Percentiles rank a stretch among this genome's conserved stretches.
These are phyloP conservation scores for Oryzaephilus surinamensis DNA, from an alignment of 1,140 invertebrate species.

Conservation along the genomic window DNA sequence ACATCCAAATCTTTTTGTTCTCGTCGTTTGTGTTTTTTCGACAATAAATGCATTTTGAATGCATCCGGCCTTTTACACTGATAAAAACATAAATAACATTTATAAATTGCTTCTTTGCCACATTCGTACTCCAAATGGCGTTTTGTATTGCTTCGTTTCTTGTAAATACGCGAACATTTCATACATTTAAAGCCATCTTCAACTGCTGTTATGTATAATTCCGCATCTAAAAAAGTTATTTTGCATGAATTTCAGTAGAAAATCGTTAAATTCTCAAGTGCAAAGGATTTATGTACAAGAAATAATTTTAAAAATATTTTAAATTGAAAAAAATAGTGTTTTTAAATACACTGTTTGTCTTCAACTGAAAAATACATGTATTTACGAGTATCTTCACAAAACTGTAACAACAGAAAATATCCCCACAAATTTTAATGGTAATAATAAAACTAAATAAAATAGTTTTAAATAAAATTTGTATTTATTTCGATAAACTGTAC, in stretches of 20 bases:
- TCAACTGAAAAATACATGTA: too few species aligned
- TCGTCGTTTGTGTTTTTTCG: slow-evolving; percentile 10
- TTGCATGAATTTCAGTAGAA: too few species aligned
- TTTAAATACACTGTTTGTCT: too few species aligned
- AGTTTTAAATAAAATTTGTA: neutral
- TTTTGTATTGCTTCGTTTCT: slow-evolving; percentile 38
- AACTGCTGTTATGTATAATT: too few species aligned
- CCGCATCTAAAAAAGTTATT: too few species aligned
- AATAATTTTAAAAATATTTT: too few species aligned
- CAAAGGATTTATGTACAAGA: too few species aligned
- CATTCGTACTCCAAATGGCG: slow-evolving; percentile 40
- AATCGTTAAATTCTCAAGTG: too few species aligned
- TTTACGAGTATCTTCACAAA: too few species aligned
- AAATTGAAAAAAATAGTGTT: too few species aligned
- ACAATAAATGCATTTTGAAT: slow-evolving; percentile 6
- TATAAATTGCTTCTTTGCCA: slow-evolving; percentile 37
- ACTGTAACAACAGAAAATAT: neutral
- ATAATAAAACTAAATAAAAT: neutral
- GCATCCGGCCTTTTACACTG: slow-evolving; percentile 8
- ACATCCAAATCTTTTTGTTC: too few species aligned
- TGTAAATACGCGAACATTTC: slow-evolving; percentile 8
- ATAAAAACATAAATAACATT: slow-evolving; percentile 5
- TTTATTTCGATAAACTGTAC: neutral
- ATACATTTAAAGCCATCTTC: slow-evolving; percentile 1
- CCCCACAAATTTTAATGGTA: neutral